Evolutionary conservation across 2,888 invertebrate species (phyloP).

Genomic region (Cordilura impudica): DNA sequence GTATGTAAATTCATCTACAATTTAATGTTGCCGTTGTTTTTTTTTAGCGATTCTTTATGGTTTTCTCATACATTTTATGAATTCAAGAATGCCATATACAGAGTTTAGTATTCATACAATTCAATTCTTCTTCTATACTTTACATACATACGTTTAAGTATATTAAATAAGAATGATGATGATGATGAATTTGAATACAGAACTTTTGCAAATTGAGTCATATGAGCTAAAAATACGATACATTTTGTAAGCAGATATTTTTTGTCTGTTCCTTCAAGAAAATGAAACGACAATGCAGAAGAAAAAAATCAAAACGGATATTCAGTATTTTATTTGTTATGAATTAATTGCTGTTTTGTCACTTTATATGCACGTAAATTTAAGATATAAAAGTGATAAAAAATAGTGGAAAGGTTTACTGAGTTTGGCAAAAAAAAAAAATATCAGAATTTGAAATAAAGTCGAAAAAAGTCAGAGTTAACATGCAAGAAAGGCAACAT

Average conservation of each 20-base stretch:
- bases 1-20: neutral
- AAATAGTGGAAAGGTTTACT: too few relatives aligned
- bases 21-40: neutral
- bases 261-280: slow-evolving; percentile 6
- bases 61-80: slow-evolving; percentile 11
- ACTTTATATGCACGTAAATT: too few relatives aligned
- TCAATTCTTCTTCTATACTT: neutral
- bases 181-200: slow-evolving; percentile 34
- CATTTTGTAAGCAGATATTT: slow-evolving; percentile 31
- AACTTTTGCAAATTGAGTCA: slow-evolving; percentile 45
- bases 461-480: too few relatives aligned
- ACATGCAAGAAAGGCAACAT: too few relatives aligned
- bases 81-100: slow-evolving; percentile 6
- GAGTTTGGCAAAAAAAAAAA: too few relatives aligned
- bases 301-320: slow-evolving; percentile 36
- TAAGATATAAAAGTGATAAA: too few relatives aligned
- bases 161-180: neutral
- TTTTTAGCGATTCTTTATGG: slow-evolving; percentile 33
- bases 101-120: neutral
- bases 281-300: neutral
- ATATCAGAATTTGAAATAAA: too few relatives aligned
- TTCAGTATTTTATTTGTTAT: slow-evolving; percentile 5
- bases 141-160: neutral
- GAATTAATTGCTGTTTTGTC: neutral
- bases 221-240: slow-evolving; percentile 52